These are phyloP conservation scores for Lepidocyrtinus sp. DNA, from an alignment of 2,888 invertebrate species.

Conservation along the genomic window DNA sequence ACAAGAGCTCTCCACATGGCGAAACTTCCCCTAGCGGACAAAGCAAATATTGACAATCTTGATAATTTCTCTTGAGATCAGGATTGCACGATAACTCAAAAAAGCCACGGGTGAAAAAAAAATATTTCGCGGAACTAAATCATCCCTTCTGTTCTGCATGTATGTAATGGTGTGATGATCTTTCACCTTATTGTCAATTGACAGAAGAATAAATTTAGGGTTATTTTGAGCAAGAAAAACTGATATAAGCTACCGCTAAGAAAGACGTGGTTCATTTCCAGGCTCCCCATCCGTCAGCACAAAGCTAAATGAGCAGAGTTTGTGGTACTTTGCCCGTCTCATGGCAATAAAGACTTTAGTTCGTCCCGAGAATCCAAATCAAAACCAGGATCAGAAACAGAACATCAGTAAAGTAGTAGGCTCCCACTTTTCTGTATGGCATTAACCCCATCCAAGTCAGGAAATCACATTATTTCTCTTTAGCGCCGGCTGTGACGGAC, in stretches of 20 bases:
- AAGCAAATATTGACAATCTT: conserved; percentile 53
- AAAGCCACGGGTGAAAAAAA: conserved; percentile 39
- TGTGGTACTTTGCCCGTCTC: conserved; percentile 51
- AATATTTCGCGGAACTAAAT: conserved; percentile 1
- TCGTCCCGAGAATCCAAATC: conserved; percentile 53
- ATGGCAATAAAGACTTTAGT: conserved; percentile 48
- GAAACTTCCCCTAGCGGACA: conserved; percentile 7
- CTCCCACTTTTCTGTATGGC: background rate
- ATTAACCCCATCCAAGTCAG: conserved; percentile 27
- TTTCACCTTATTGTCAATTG: conserved; percentile 38
- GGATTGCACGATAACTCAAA: conserved; percentile 47
- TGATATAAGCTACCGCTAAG: conserved; percentile 34
- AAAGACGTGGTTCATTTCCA: background rate
- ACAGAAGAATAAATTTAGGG: conserved; percentile 33
- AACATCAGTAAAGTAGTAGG: too few relatives aligned
- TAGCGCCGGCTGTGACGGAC: conserved; percentile 52
- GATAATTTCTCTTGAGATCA: conserved; percentile 52
- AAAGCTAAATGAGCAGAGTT: background rate
- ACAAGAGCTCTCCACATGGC: background rate
- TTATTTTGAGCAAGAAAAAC: conserved; percentile 7
- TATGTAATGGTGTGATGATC: conserved; percentile 25
- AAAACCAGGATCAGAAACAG: conserved; percentile 52
- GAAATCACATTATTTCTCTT: conserved; percentile 42
- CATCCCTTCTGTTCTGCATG: background rate
- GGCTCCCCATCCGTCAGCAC: background rate